A percentile compares a stretch with the other conserved stretches of the same genome.
phyloP scores from a whole-genome alignment of 1,140 invertebrate species.

The Lanistes nyassanus region DNA sequence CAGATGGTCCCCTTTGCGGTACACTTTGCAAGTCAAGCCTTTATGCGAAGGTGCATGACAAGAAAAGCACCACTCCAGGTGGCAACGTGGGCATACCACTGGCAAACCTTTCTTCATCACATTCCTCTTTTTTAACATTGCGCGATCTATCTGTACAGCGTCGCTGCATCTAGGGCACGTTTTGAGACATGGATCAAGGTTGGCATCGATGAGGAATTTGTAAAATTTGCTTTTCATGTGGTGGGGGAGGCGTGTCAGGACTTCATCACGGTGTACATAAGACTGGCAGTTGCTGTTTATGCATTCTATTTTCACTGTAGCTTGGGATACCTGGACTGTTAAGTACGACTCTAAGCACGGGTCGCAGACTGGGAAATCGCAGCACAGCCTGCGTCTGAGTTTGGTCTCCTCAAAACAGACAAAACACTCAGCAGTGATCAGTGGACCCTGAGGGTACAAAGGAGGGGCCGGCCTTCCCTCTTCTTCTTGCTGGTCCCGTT shows the following conservation, averaged over 20 bases:
- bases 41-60: slow-evolving; percentile 69
- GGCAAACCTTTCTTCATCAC: slow-evolving; percentile 42
- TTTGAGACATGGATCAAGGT: slow-evolving; percentile 63
- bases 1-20: slow-evolving; percentile 63
- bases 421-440: slow-evolving; percentile 38
- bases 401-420: slow-evolving; percentile 45
- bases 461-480: slow-evolving; percentile 5
- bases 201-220: slow-evolving; percentile 62
- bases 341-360: slow-evolving; percentile 61
- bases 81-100: slow-evolving; percentile 61
- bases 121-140: slow-evolving; percentile 29
- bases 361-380: slow-evolving; percentile 60
- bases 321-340: slow-evolving; percentile 52
- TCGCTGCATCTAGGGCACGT: slow-evolving; percentile 67
- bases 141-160: slow-evolving; percentile 14
- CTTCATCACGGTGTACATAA: slow-evolving; percentile 63
- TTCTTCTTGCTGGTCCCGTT: slow-evolving; percentile 5
- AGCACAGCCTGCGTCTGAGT: slow-evolving; percentile 64
- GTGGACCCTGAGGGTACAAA: slow-evolving; percentile 25
- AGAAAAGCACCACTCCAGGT: slow-evolving; percentile 66
- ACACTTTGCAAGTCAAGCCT: slow-evolving; percentile 66
- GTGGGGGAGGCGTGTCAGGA: slow-evolving; percentile 50
- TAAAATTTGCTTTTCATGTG: slow-evolving; percentile 62
- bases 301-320: slow-evolving; percentile 63
- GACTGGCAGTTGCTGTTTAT: slow-evolving; percentile 53